Conservation (phyloP, 2,888 invertebrate genomes). For the Pandemis corylana region DNA sequence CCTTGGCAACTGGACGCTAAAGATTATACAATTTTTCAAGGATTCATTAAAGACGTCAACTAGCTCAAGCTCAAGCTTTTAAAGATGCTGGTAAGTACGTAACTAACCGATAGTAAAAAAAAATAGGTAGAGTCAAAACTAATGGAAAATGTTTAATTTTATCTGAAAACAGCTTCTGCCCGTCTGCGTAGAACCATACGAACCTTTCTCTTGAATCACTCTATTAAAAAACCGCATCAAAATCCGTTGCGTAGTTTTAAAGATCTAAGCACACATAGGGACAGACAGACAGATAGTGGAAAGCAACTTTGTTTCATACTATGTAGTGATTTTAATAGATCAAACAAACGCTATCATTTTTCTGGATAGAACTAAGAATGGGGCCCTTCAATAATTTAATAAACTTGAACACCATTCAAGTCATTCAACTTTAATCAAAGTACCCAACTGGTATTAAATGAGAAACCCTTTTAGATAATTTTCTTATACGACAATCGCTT, state of each 20-base stretch:
- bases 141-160: too few relatives aligned
- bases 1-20: not conserved
- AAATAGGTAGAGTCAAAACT: not conserved
- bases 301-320: too few relatives aligned
- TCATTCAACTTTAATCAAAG: not conserved
- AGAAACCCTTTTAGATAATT: constrained; percentile 36
- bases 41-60: not conserved
- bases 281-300: too few relatives aligned
- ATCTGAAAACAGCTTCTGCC: too few relatives aligned
- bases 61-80: not conserved
- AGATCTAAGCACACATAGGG: too few relatives aligned
- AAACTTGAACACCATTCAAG: not conserved
- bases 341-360: too few relatives aligned
- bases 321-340: too few relatives aligned
- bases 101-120: not conserved
- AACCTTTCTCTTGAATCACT: too few relatives aligned
- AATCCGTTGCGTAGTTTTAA: too few relatives aligned
- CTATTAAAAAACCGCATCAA: too few relatives aligned
- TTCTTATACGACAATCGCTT: constrained; percentile 70
- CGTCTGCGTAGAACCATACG: too few relatives aligned
- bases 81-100: not conserved
- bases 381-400: not conserved
- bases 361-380: not conserved
- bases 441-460: not conserved
- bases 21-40: not conserved